phyloP scores from a whole-genome alignment of 1,140 invertebrate genomes.

The Rhizoglyphus robini region DNA sequence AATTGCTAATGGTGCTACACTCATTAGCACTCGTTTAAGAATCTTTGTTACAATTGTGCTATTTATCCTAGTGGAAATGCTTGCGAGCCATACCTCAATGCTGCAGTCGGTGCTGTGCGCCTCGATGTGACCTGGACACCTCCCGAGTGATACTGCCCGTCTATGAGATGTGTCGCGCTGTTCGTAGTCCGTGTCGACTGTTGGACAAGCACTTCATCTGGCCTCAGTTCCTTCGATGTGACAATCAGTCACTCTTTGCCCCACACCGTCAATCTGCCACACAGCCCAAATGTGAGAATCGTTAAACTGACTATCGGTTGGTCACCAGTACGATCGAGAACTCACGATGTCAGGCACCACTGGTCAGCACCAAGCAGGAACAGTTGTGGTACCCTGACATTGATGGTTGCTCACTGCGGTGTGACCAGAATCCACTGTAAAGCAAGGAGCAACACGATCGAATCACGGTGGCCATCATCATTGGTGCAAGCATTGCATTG shows the following conservation, averaged over 20 bases:
- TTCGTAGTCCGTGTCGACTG: conserved; percentile 62
- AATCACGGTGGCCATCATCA: conserved; percentile 61
- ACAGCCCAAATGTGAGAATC: not conserved
- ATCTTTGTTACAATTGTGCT: no score
- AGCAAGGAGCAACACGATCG: conserved; percentile 64
- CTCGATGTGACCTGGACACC: no score
- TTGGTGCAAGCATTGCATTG: conserved; percentile 56
- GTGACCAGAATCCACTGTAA: conserved; percentile 66
- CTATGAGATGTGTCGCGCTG: conserved; percentile 72
- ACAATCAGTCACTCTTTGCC: conserved; percentile 58
- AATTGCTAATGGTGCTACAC: no score
- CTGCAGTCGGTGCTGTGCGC: no score
- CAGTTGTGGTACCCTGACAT: conserved; percentile 69
- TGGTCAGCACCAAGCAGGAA: conserved; percentile 62
- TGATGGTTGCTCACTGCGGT: conserved; percentile 75
- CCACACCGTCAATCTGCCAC: no score
- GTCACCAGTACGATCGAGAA: conserved; percentile 30
- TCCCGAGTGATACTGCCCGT: conserved; percentile 62
- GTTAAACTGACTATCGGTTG: conserved; percentile 9
- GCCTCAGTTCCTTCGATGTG: conserved; percentile 60
- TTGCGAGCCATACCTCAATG: no score
- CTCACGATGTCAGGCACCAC: conserved; percentile 62
- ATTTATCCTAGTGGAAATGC: conserved; percentile 53
- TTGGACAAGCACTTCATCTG: conserved; percentile 55
- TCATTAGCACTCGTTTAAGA: no score